phyloP scores from a whole-genome alignment of 2,113 vertebrate species.

The Saccopteryx bilineata region DNA sequence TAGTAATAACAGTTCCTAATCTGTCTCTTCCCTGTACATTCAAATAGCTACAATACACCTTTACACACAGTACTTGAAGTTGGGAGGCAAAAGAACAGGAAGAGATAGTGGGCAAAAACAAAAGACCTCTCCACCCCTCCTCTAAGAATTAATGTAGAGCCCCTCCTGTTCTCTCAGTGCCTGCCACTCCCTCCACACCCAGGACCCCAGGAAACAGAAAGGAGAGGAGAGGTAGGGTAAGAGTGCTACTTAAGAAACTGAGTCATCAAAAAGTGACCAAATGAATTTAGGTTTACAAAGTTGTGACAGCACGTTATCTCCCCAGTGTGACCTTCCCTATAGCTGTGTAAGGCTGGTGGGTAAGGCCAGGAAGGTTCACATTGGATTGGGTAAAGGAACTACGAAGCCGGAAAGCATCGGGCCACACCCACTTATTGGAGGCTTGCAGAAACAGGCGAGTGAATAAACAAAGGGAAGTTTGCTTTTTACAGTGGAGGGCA shows the following conservation, averaged over 20 bases:
- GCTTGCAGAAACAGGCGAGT: too few relatives aligned
- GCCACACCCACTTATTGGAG: too few relatives aligned
- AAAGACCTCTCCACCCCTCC: background rate
- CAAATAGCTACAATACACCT: background rate
- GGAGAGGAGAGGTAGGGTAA: background rate
- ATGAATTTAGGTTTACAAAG: background rate
- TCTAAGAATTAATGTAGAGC: background rate
- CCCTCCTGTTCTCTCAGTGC: background rate
- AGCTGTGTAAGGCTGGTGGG: too few relatives aligned
- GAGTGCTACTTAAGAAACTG: background rate
- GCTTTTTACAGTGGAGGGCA: too few relatives aligned
- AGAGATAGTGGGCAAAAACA: background rate
- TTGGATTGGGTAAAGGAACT: too few relatives aligned
- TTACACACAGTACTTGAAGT: background rate
- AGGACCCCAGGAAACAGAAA: conserved; percentile 2
- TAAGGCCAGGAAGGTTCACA: too few relatives aligned
- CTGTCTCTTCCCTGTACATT: background rate
- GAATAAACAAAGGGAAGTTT: too few relatives aligned
- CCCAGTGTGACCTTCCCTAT: background rate
- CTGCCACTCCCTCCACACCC: background rate
- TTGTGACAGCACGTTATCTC: background rate
- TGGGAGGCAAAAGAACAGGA: background rate
- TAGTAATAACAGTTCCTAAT: background rate
- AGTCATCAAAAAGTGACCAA: conserved; percentile 6
- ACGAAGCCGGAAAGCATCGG: too few relatives aligned